Conservation (phyloP, 2,113 vertebrate species). For the Oryzias curvinotus region DNA sequence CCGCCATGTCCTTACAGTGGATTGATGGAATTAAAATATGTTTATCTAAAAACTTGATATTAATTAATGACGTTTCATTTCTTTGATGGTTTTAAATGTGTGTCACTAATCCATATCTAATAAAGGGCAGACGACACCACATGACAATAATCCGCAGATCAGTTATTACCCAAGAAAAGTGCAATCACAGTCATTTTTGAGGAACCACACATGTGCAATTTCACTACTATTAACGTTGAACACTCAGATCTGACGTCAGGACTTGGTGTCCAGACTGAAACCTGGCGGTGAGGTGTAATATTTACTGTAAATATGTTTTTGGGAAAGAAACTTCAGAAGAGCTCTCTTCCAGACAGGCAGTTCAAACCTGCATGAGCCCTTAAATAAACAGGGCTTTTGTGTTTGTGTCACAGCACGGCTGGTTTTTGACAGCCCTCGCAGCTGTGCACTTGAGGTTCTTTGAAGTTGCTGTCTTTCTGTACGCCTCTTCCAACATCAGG, state of each 20-base stretch:
- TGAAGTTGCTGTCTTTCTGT: constrained; percentile 62
- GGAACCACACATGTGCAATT: constrained; percentile 26
- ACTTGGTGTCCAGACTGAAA: not conserved
- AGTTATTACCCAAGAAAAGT: constrained; percentile 35
- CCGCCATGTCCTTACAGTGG: constrained; percentile 5
- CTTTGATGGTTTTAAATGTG: constrained; percentile 16
- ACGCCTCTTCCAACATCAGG: constrained; percentile 28
- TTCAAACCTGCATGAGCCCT: no score
- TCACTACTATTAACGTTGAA: constrained; percentile 29
- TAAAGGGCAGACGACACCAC: constrained; percentile 29
- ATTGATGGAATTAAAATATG: constrained; percentile 10
- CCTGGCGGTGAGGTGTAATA: constrained; percentile 21
- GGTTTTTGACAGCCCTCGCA: constrained; percentile 42
- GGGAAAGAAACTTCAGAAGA: constrained; percentile 5
- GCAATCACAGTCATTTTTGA: constrained; percentile 54
- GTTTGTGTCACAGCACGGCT: constrained; percentile 27
- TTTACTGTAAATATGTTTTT: constrained; percentile 26
- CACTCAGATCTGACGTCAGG: constrained; percentile 15
- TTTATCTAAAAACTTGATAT: constrained; percentile 9
- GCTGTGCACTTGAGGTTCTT: constrained; percentile 53
- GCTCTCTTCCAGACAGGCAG: no score
- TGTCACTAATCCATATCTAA: constrained; percentile 31
- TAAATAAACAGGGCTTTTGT: constrained; percentile 32
- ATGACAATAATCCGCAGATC: constrained; percentile 52
- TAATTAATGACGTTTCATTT: constrained; percentile 16